Conservation (phyloP, 2,888 invertebrate genomes). For the Zonitis immaculata region DNA sequence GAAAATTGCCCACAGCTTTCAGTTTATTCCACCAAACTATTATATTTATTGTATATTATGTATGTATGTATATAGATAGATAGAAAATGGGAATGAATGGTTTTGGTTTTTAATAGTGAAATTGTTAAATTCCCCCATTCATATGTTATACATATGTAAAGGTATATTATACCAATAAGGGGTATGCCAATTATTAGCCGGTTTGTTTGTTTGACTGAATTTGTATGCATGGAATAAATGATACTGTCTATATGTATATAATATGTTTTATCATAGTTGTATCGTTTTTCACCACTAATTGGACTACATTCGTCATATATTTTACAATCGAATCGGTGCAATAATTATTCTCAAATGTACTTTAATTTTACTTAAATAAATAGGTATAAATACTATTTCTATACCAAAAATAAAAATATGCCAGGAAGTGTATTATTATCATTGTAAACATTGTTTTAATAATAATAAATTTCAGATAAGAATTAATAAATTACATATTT, state of each 20-base stretch:
- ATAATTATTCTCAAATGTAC: no score
- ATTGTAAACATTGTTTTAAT: slow-evolving; percentile 6
- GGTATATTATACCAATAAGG: slow-evolving; percentile 29
- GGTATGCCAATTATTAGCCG: slow-evolving; percentile 46
- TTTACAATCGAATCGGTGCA: not conserved
- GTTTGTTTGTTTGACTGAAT: slow-evolving; percentile 47
- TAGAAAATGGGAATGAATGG: not conserved
- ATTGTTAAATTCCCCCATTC: slow-evolving; percentile 1
- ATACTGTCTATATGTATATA: slow-evolving; percentile 29
- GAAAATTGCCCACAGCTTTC: slow-evolving; percentile 33
- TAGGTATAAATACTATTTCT: no score
- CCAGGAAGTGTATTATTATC: slow-evolving; percentile 9
- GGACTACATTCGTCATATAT: slow-evolving; percentile 36
- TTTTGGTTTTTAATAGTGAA: slow-evolving; percentile 1
- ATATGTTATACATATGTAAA: slow-evolving; percentile 2
- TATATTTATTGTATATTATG: no score
- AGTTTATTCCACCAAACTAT: not conserved
- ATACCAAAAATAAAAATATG: no score
- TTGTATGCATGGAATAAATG: slow-evolving; percentile 50
- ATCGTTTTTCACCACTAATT: slow-evolving; percentile 40
- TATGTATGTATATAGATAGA: no score
- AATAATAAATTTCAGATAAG: slow-evolving; percentile 1
- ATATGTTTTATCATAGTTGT: slow-evolving; percentile 34
- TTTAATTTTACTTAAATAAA: no score
- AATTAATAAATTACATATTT: not conserved